A percentile compares a stretch with the other conserved stretches of the same genome.
Conservation (phyloP, 2,797 vertebrate species). For the Lutjanus campechanus region DNA sequence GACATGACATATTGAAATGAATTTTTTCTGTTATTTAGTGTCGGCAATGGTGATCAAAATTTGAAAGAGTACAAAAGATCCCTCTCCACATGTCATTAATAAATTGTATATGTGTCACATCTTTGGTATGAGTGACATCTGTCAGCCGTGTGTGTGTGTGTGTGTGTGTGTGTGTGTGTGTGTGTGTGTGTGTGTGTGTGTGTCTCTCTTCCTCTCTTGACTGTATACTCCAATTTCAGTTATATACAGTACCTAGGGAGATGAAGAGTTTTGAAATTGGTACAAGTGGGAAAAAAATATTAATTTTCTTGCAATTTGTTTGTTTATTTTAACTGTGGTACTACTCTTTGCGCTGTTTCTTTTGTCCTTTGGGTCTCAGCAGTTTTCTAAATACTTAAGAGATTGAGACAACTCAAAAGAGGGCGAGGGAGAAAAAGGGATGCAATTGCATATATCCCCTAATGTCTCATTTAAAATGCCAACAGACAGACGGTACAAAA, state of each 20-base stretch:
- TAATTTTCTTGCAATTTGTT: conserved; percentile 58
- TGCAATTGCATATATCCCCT: conserved; percentile 65
- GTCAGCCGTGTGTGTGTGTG: neutral
- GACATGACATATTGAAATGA: neutral
- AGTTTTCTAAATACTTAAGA: conserved; percentile 68
- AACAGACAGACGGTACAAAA: conserved; percentile 75
- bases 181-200: neutral
- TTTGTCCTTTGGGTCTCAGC: conserved; percentile 57
- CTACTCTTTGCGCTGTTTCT: conserved; percentile 35
- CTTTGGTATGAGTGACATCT: neutral
- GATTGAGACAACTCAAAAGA: conserved; percentile 53
- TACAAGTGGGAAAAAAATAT: conserved; percentile 58
- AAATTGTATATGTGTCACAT: neutral
- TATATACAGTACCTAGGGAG: conserved; percentile 36
- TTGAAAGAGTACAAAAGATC: neutral
- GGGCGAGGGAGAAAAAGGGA: conserved; percentile 28
- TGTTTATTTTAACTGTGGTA: conserved; percentile 63
- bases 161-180: neutral
- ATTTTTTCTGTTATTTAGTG: neutral
- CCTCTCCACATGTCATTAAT: neutral
- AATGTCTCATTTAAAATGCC: conserved; percentile 80
- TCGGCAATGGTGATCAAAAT: neutral
- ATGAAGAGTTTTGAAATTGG: conserved; percentile 62
- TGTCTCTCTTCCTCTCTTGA: neutral
- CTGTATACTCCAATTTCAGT: conserved; percentile 12